phyloP scores from a whole-genome alignment of 2,113 vertebrate species.

The Aegithalos caudatus region DNA sequence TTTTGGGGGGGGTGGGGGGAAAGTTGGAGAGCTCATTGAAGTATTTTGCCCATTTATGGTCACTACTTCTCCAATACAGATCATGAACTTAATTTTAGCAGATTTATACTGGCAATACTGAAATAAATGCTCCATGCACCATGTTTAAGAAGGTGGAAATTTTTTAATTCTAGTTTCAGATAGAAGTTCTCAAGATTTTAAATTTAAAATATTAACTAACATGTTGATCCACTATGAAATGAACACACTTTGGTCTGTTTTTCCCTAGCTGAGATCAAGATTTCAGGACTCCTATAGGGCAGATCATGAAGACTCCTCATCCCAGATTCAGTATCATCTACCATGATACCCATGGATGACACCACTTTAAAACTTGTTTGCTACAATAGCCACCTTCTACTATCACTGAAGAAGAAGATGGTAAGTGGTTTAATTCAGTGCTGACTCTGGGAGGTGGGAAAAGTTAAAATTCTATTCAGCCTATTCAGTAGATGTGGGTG shows the following conservation, averaged over 20 bases:
- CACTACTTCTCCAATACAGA: background rate
- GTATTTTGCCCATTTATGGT: constrained; percentile 49
- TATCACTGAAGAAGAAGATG: background rate
- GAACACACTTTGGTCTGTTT: background rate
- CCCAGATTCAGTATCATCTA: background rate
- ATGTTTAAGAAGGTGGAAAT: background rate
- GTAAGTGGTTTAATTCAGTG: background rate
- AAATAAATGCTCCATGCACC: background rate
- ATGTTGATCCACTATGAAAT: background rate
- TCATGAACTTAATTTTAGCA: background rate
- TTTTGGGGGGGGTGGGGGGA: background rate
- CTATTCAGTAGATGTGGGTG: background rate
- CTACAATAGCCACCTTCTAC: background rate
- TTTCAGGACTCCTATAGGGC: background rate
- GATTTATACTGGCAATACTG: background rate
- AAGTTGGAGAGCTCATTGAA: background rate
- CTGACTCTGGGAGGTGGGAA: background rate
- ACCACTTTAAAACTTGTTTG: background rate
- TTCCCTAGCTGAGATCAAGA: background rate
- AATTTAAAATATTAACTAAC: background rate
- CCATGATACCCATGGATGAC: background rate
- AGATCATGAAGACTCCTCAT: background rate
- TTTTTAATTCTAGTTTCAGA: background rate
- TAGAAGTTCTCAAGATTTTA: background rate
- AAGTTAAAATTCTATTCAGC: background rate